These are phyloP conservation scores for Penelope pileata DNA, from an alignment of 2,113 vertebrate genomes.

Conservation along the genomic window DNA sequence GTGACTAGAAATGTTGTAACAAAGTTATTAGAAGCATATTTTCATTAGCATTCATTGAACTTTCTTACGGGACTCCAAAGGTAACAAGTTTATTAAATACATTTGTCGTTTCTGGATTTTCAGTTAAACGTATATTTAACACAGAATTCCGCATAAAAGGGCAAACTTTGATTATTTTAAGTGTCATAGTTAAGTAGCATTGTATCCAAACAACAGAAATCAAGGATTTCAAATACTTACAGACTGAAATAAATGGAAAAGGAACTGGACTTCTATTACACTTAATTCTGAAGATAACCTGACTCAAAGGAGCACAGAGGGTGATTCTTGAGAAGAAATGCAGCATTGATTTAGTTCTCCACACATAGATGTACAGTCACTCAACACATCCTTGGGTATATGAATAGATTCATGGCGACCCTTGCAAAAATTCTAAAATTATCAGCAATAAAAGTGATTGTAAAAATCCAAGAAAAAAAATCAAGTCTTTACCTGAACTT, in stretches of 20 bases:
- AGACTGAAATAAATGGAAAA: neutral
- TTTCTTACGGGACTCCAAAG: neutral
- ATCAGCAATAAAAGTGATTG: neutral
- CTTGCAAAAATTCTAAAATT: neutral
- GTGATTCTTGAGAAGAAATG: neutral
- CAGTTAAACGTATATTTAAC: neutral
- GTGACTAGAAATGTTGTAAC: neutral
- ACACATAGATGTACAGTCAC: neutral
- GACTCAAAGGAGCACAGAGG: neutral
- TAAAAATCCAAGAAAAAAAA: neutral
- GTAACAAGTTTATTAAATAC: constrained; percentile 9
- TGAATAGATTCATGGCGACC: neutral
- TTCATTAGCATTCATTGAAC: constrained; percentile 32
- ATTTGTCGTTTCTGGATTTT: neutral
- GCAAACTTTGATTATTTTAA: neutral
- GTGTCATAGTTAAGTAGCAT: neutral
- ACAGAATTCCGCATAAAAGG: neutral
- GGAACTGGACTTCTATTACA: neutral
- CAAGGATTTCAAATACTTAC: neutral
- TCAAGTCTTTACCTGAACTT: neutral
- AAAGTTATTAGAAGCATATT: constrained; percentile 19
- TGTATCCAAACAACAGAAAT: neutral
- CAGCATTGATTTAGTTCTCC: neutral
- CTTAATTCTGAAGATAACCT: neutral
- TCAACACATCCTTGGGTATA: neutral